phyloP scores from a whole-genome alignment of 2,113 vertebrate species.

The Tretioscincus oriximinensis region DNA sequence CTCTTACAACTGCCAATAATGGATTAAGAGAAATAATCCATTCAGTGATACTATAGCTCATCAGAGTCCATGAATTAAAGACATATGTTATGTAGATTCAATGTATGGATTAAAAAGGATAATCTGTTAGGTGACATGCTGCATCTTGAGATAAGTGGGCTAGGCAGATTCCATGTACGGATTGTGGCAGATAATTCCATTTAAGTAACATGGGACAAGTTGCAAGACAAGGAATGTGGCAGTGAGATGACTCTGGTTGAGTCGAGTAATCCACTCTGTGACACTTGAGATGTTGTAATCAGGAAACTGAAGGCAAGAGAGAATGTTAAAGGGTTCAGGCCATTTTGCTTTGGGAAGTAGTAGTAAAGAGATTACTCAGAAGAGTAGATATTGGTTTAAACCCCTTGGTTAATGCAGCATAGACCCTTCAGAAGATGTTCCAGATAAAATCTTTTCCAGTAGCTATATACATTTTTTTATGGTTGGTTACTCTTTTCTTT shows the following conservation, averaged over 20 bases:
- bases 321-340: constrained; percentile 29
- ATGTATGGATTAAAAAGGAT: constrained; percentile 69
- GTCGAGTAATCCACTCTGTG: constrained; percentile 60
- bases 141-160: constrained; percentile 69
- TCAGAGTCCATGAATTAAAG: constrained; percentile 67
- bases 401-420: constrained; percentile 46
- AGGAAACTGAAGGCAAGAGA: constrained; percentile 53
- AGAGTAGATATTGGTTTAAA: constrained; percentile 50
- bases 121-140: constrained; percentile 67
- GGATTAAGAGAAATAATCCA: constrained; percentile 70
- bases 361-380: constrained; percentile 34
- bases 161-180: constrained; percentile 57
- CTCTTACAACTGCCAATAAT: constrained; percentile 60
- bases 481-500: too few species aligned
- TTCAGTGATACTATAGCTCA: constrained; percentile 55
- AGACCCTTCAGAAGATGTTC: constrained; percentile 38
- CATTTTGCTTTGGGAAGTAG: constrained; percentile 43
- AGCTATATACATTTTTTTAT: constrained; percentile 27
- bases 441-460: constrained; percentile 24
- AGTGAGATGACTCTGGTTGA: constrained; percentile 31
- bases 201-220: constrained; percentile 66
- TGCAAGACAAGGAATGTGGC: constrained; percentile 54
- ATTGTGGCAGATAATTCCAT: constrained; percentile 67
- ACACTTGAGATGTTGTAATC: constrained; percentile 58
- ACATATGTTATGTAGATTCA: constrained; percentile 65